Evolutionary conservation across 1,140 invertebrate species (phyloP).

Genomic region (Parasteatoda tepidariorum): DNA sequence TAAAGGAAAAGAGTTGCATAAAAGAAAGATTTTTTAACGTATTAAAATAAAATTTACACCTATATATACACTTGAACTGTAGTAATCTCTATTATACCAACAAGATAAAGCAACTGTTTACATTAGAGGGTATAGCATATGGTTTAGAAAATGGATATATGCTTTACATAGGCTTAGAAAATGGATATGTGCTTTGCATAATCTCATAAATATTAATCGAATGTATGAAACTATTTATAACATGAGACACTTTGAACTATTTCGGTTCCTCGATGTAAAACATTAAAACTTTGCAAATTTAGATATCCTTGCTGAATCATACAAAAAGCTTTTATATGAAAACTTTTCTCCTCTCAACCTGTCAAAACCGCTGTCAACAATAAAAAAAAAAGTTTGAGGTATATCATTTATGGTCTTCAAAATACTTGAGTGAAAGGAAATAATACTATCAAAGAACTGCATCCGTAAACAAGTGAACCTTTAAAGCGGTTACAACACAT

Average conservation of each 20-base stretch:
- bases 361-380: constrained; percentile 21
- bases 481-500: constrained; percentile 50
- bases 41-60: too few species aligned
- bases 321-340: constrained; percentile 23
- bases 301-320: not conserved
- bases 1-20: too few species aligned
- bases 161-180: not conserved
- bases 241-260: not conserved
- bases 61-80: not conserved
- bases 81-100: not conserved
- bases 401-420: constrained; percentile 37
- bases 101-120: not conserved
- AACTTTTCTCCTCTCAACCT: not conserved
- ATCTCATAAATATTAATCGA: constrained; percentile 43
- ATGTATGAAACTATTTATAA: not conserved
- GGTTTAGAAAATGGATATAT: not conserved
- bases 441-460: constrained; percentile 34
- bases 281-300: not conserved
- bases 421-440: constrained; percentile 43
- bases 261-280: not conserved
- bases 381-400: constrained; percentile 14
- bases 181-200: not conserved
- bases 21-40: too few species aligned
- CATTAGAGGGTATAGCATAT: not conserved
- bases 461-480: constrained; percentile 44